Evolutionary conservation across 1,140 invertebrate species (phyloP).

Genomic region (Tetramorium alpestre): DNA sequence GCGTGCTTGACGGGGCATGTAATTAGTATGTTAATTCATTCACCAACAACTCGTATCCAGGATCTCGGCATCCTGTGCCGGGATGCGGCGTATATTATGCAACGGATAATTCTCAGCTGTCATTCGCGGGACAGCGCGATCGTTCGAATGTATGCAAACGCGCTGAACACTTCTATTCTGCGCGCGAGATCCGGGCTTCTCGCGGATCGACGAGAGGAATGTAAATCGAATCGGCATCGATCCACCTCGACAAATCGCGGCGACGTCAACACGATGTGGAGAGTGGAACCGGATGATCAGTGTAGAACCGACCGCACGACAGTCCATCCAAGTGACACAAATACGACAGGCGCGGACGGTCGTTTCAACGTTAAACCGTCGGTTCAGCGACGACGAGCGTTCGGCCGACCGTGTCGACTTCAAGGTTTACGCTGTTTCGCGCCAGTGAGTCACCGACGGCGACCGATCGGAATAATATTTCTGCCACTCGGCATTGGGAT

Average conservation of each 20-base stretch:
- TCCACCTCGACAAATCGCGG: constrained; percentile 26
- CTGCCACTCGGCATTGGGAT: constrained; percentile 32
- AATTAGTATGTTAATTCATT: constrained; percentile 62
- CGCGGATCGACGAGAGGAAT: neutral
- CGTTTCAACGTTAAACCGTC: constrained; percentile 26
- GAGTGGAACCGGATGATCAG: neutral
- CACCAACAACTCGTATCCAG: constrained; percentile 47
- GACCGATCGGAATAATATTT: constrained; percentile 34
- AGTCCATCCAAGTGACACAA: neutral
- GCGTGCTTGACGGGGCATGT: constrained; percentile 39
- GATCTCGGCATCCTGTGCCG: constrained; percentile 32
- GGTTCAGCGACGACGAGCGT: neutral
- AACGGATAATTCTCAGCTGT: constrained; percentile 53
- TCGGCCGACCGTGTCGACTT: neutral
- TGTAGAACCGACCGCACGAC: neutral
- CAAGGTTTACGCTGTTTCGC: constrained; percentile 13
- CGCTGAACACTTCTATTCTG: neutral
- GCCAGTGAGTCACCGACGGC: neutral
- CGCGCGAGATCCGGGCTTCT: constrained; percentile 16
- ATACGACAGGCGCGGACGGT: neutral
- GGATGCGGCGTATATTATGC: constrained; percentile 47
- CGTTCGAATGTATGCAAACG: constrained; percentile 34
- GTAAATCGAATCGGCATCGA: constrained; percentile 40
- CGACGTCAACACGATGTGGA: neutral
- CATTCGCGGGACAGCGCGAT: constrained; percentile 21